These are phyloP conservation scores for Drosophila lacertosa DNA, from an alignment of 1,140 invertebrate genomes.

Conservation along the genomic window DNA sequence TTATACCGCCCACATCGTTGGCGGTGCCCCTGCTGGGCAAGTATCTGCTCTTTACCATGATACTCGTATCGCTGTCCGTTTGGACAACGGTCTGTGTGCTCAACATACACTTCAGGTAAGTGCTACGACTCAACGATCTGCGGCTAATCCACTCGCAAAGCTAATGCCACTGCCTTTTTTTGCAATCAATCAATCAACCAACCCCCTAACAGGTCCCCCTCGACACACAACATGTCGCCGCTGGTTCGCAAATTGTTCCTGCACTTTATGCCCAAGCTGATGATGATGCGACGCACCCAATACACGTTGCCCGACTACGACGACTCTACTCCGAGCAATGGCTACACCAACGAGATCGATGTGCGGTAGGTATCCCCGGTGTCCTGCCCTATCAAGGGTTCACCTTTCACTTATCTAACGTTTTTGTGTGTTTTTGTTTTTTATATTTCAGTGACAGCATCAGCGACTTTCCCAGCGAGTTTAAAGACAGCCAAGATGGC, in stretches of 20 bases:
- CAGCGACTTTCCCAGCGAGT: conserved; percentile 86
- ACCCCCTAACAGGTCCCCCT: conserved; percentile 91
- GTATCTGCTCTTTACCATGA: conserved; percentile 98
- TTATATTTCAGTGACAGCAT: conserved; percentile 84
- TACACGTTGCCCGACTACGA: conserved; percentile 93
- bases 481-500: conserved; percentile 84
- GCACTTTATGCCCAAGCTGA: conserved; percentile 93
- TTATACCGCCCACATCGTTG: conserved; percentile 98
- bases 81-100: conserved; percentile 98
- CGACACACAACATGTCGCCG: conserved; percentile 97
- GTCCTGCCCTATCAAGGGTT: neutral
- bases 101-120: conserved; percentile 98
- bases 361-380: conserved; percentile 88
- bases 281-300: conserved; percentile 94
- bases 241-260: conserved; percentile 95
- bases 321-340: conserved; percentile 90
- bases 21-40: conserved; percentile 98
- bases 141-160: neutral
- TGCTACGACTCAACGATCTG: conserved; percentile 33
- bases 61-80: conserved; percentile 97
- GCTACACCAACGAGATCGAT: conserved; percentile 91
- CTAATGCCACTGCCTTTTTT: neutral
- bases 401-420: conserved; percentile 28
- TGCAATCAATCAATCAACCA: conserved; percentile 24
- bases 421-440: conserved; percentile 14